Conservation (phyloP, 2,113 vertebrate species). For the Conger conger region DNA sequence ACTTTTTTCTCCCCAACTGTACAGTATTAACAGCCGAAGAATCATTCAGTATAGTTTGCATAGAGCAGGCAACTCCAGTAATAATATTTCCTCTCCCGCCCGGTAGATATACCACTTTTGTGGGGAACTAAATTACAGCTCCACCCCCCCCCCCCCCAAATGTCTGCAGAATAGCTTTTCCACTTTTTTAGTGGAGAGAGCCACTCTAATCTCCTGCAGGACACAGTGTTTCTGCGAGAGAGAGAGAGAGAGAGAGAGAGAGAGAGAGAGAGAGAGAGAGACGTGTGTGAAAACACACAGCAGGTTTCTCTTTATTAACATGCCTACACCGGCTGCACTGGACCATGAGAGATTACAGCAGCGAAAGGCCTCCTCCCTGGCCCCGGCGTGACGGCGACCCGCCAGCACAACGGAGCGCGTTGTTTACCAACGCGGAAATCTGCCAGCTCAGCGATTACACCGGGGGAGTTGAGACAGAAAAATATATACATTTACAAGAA, state of each 20-base stretch:
- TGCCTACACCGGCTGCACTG: neutral
- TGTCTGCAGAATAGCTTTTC: neutral
- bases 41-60: too few species aligned
- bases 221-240: neutral
- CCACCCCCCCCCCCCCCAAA: neutral
- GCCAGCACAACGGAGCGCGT: conserved; percentile 21
- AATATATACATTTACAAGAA: neutral
- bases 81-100: neutral
- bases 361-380: conserved; percentile 31
- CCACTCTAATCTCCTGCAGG: neutral
- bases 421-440: conserved; percentile 33
- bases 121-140: neutral
- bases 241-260: too few species aligned
- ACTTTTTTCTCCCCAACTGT: neutral
- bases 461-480: conserved; percentile 25
- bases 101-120: too few species aligned
- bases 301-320: conserved; percentile 25
- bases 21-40: too few species aligned
- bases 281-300: conserved; percentile 23
- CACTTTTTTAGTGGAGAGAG: neutral
- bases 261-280: too few species aligned
- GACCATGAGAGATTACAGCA: conserved; percentile 30
- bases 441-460: conserved; percentile 40
- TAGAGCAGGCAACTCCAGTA: neutral
- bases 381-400: too few species aligned